Base-by-base conservation (phyloP, 1,140 invertebrate genomes). In the Ruditapes philippinarum region DNA sequence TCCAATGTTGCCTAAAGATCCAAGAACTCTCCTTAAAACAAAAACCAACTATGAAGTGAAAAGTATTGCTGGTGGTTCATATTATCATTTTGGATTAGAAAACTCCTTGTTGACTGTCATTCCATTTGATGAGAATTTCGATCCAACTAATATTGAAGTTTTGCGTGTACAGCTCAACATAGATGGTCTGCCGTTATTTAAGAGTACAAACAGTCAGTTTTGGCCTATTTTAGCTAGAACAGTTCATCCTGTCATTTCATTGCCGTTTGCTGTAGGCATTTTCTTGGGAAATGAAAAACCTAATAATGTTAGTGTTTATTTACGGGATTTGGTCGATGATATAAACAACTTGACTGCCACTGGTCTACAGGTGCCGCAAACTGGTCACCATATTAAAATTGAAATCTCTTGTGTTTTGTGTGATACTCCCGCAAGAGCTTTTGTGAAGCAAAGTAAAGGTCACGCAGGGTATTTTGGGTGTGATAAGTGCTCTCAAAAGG, bases 351-450 rank as follows among this genome's bases (percentile, higher is more conserved):
- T 68, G 42, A 65, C 12, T 85, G 22, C 0, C 70, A 83, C 31
- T 60, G 73, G 28, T 80, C 54, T 51, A 28, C 45, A 79, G 51
- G 76, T 82, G 36, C 70, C 54, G 17, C 36, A 31, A n/a, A 57
- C 70, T 33, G 83, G 51, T 76, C 65, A 81, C 54, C 31, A 85
- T 5, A 70, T 85, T 60, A 33, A 80, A 54, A 81, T 95, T 62
- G 28, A 70, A 88, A 38, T 95, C 4, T 57, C 89, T 85, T 85
- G 82, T 65, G 89, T 95, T 84, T 92, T 95, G 33, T 95, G 94
- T 89, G 95, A 96, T 93, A 89, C 94, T 25, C 95, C 95, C 1
- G 96, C 95, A 25, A 92, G 94, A 89, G 93, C 95, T 40, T 96
- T 94, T 93, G 74, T 96, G 28, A 93, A 94, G 78, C 79, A 83